Conservation (phyloP, 1,140 invertebrate species). For the Drosophila burlai region DNA sequence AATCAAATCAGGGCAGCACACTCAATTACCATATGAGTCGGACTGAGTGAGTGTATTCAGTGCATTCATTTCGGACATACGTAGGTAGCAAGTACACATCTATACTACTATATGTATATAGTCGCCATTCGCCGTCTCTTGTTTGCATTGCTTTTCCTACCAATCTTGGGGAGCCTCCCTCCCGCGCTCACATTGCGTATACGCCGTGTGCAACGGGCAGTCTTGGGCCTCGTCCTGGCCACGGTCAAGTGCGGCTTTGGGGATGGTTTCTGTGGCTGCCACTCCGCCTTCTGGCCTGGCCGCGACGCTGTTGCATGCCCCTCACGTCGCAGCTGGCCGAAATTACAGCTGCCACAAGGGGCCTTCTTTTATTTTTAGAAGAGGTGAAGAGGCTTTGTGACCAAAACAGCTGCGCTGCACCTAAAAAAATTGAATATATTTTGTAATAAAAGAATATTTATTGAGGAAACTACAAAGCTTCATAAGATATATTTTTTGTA, state of each 20-base stretch:
- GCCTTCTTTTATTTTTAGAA: background rate
- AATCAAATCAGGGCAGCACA: slow-evolving; percentile 40
- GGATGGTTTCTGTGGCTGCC: slow-evolving; percentile 1
- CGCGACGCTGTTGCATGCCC: slow-evolving; percentile 21
- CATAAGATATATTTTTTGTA: no score
- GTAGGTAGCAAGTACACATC: background rate
- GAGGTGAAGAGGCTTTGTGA: background rate
- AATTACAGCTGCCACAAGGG: slow-evolving; percentile 2
- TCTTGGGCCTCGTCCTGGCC: slow-evolving; percentile 14
- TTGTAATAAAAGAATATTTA: background rate
- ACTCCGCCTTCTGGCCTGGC: background rate
- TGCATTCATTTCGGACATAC: slow-evolving; percentile 25
- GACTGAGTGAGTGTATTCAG: slow-evolving; percentile 26
- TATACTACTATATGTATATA: background rate
- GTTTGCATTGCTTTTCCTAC: slow-evolving; percentile 20
- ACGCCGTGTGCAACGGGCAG: slow-evolving; percentile 19
- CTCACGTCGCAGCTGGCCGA: slow-evolving; percentile 7
- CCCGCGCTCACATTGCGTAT: slow-evolving; percentile 12
- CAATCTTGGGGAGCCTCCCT: slow-evolving; percentile 10
- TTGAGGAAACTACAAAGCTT: background rate
- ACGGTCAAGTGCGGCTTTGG: slow-evolving; percentile 55
- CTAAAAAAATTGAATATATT: background rate
- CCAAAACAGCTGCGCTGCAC: background rate
- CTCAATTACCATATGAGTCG: slow-evolving; percentile 47
- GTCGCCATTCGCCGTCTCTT: background rate